phyloP scores from a whole-genome alignment of 2,797 vertebrate genomes.

The Argya squamiceps region DNA sequence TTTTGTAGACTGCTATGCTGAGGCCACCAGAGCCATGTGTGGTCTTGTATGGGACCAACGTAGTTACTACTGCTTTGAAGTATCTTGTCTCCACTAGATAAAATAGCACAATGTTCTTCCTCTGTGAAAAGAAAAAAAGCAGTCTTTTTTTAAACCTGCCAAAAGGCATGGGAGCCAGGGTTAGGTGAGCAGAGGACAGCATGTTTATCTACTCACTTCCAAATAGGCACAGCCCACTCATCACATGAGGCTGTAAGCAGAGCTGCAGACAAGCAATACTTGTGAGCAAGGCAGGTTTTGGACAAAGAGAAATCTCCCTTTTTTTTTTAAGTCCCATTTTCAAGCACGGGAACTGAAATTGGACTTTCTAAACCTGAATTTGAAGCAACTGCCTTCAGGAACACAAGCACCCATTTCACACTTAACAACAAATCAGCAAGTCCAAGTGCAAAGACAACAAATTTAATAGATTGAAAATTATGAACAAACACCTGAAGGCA shows the following conservation, averaged over 20 bases:
- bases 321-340: neutral
- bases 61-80: neutral
- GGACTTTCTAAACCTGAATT: neutral
- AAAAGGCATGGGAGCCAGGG: neutral
- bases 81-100: neutral
- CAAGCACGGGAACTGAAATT: neutral
- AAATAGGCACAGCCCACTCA: neutral
- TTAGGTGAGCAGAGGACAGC: neutral
- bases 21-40: neutral
- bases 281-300: neutral
- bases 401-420: slow-evolving; percentile 1
- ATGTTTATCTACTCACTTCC: rapidly evolving
- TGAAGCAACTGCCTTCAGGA: neutral
- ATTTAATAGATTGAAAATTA: neutral
- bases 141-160: neutral
- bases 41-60: neutral
- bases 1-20: rapidly evolving
- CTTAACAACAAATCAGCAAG: neutral
- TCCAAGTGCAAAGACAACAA: neutral
- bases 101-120: neutral
- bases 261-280: neutral
- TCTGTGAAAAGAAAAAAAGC: neutral
- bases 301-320: neutral
- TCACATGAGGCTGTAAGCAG: neutral
- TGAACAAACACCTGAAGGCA: neutral